Evolutionary conservation across 2,888 invertebrate species (phyloP).

Genomic region (Patella depressa): DNA sequence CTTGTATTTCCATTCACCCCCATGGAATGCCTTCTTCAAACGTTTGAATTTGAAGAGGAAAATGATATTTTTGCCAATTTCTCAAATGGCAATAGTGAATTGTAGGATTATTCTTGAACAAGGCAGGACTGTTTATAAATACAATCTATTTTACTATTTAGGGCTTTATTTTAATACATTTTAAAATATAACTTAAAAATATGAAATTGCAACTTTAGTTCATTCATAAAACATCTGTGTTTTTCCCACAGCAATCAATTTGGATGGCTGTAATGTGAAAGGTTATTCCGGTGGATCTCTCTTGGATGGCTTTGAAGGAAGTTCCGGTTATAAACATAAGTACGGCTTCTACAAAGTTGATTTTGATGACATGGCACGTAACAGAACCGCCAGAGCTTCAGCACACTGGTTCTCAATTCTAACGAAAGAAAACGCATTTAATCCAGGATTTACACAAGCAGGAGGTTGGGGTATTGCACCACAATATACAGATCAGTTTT

Average conservation of each 20-base stretch:
- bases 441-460: constrained; percentile 42
- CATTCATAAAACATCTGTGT: background rate
- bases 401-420: constrained; percentile 58
- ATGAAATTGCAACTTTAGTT: too few species aligned
- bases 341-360: constrained; percentile 83
- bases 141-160: too few species aligned
- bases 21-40: too few species aligned
- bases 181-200: too few species aligned
- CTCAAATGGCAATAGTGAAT: too few species aligned
- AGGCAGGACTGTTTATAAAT: too few species aligned
- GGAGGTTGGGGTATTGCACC: constrained; percentile 50
- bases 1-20: too few species aligned
- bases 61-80: too few species aligned
- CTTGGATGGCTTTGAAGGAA: constrained; percentile 88
- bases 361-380: constrained; percentile 78
- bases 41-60: too few species aligned
- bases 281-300: constrained; percentile 85
- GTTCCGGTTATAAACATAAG: constrained; percentile 78
- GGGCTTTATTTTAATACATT: too few species aligned
- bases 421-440: constrained; percentile 32
- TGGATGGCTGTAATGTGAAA: constrained; percentile 63
- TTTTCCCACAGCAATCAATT: constrained; percentile 41
- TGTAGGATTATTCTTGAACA: too few species aligned
- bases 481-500: constrained; percentile 37
- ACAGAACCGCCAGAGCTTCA: constrained; percentile 79